phyloP scores from a whole-genome alignment of 2,888 invertebrate genomes.

The Aproaerema taeniolella region DNA sequence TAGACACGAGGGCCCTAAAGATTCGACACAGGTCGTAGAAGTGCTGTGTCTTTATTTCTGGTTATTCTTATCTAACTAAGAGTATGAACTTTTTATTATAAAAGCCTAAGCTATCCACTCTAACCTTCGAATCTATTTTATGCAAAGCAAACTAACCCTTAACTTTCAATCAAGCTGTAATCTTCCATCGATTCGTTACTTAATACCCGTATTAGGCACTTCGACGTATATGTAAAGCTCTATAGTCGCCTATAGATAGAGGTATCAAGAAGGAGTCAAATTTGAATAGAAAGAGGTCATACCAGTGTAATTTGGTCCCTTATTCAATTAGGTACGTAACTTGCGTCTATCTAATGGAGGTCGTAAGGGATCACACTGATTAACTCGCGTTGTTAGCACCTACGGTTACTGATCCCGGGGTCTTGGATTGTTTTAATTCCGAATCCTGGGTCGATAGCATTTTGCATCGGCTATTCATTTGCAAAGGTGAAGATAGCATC shows the following conservation, averaged over 20 bases:
- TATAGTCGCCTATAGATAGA: conserved; percentile 36
- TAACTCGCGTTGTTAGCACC: conserved; percentile 64
- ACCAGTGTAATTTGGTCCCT: conserved; percentile 65
- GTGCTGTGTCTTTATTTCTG: too few relatives aligned
- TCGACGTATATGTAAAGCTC: conserved; percentile 37
- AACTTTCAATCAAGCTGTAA: conserved; percentile 47
- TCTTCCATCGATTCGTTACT: conserved; percentile 45
- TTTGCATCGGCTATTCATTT: too few relatives aligned
- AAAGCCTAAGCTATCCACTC: conserved; percentile 2
- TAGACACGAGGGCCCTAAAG: too few relatives aligned
- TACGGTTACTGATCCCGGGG: conserved; percentile 28
- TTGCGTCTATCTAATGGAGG: conserved; percentile 64
- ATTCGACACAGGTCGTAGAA: too few relatives aligned
- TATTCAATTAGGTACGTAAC: conserved; percentile 69
- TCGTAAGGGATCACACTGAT: conserved; percentile 67
- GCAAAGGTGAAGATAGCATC: too few relatives aligned
- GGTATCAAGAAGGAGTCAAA: conserved; percentile 43
- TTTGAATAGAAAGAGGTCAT: conserved; percentile 75
- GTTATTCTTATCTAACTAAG: too few relatives aligned
- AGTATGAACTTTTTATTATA: neutral
- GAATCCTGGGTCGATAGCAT: neutral
- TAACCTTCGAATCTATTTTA: conserved; percentile 6
- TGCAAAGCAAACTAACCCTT: conserved; percentile 22
- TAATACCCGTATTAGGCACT: conserved; percentile 25
- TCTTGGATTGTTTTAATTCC: conserved; percentile 10